Percentiles rank a stretch among this genome's conserved stretches.
Evolutionary conservation across 2,113 vertebrate genomes (phyloP).

Genomic region (Peromyscus californicus): DNA sequence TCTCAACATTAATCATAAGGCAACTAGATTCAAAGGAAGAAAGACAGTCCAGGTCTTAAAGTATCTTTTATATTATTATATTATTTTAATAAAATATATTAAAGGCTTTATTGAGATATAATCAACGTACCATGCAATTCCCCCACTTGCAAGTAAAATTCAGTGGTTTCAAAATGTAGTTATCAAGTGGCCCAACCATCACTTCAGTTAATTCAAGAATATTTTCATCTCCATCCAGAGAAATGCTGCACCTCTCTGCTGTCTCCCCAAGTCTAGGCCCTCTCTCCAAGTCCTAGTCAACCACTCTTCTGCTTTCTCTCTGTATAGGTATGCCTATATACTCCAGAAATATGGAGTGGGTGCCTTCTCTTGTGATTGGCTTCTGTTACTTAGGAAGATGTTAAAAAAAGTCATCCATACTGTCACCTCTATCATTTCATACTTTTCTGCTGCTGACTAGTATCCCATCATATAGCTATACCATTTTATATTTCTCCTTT

Average conservation of each 20-base stretch:
- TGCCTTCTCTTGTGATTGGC: background rate
- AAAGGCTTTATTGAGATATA: conserved; percentile 39
- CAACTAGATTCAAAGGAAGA: background rate
- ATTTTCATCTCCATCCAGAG: background rate
- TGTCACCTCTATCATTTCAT: background rate
- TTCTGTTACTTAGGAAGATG: background rate
- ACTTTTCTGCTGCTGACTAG: conserved; percentile 3
- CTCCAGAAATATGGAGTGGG: background rate
- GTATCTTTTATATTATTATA: background rate
- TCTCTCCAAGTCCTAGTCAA: background rate
- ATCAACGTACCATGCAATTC: background rate
- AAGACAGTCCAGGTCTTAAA: background rate
- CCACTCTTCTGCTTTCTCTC: background rate
- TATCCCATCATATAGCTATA: background rate
- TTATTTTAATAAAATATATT: background rate
- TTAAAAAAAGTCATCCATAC: background rate
- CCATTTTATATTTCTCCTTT: background rate
- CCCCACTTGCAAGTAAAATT: background rate
- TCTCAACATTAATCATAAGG: background rate
- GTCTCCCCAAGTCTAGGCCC: background rate
- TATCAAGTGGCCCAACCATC: background rate
- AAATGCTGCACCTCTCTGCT: background rate
- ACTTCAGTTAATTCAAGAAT: conserved; percentile 11
- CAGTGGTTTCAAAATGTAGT: background rate
- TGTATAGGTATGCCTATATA: background rate